phyloP scores from a whole-genome alignment of 2,113 vertebrate species.

The Clarias batrachus region DNA sequence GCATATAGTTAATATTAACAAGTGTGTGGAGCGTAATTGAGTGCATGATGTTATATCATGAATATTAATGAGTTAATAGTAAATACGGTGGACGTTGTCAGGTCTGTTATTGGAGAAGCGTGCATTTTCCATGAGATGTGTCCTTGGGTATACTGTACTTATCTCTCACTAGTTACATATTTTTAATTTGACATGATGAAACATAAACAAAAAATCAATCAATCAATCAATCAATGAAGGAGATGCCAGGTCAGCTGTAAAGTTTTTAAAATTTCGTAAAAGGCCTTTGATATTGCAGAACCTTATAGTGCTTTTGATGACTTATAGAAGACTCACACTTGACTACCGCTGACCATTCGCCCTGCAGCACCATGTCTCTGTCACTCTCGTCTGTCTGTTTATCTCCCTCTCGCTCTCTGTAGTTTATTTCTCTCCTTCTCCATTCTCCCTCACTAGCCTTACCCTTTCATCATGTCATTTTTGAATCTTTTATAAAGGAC shows the following conservation, averaged over 20 bases:
- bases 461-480: slow-evolving; percentile 61
- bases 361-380: not conserved
- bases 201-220: not conserved
- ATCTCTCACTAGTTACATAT: too few species aligned
- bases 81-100: not conserved
- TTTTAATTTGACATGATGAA: too few species aligned
- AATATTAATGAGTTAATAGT: too few species aligned
- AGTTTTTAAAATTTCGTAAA: not conserved
- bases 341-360: not conserved
- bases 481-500: slow-evolving; percentile 28
- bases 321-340: not conserved
- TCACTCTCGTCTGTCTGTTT: not conserved
- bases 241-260: not conserved
- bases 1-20: too few species aligned
- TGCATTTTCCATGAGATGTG: too few species aligned
- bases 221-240: not conserved
- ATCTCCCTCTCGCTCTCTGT: not conserved
- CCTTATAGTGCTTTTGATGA: not conserved
- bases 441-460: not conserved
- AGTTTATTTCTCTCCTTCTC: not conserved
- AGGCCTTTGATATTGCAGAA: not conserved
- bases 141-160: too few species aligned
- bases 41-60: too few species aligned
- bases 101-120: not conserved
- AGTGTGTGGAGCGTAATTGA: too few species aligned